phyloP scores from a whole-genome alignment of 2,113 vertebrate species.

The Myotis brandtii region DNA sequence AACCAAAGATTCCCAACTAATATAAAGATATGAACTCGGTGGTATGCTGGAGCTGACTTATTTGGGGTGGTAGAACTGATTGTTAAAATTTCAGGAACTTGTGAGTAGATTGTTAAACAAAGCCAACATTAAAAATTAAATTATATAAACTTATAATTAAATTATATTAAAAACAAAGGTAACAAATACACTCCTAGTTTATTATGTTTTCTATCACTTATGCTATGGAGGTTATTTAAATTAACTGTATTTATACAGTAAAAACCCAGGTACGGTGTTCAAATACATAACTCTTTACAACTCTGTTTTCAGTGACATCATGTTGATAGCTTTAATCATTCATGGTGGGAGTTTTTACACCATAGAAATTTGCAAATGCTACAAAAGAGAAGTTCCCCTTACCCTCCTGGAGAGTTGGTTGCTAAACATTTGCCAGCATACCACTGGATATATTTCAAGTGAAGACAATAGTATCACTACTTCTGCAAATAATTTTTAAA shows the following conservation, averaged over 20 bases:
- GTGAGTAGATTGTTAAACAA: background rate
- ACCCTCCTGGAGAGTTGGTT: background rate
- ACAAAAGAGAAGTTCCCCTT: background rate
- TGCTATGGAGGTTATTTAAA: background rate
- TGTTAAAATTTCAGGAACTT: conserved; percentile 39
- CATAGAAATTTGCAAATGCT: background rate
- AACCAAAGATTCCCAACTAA: conserved; percentile 14
- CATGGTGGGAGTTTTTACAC: background rate
- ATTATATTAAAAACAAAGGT: background rate
- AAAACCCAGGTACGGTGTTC: background rate
- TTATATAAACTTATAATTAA: background rate
- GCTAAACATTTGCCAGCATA: background rate
- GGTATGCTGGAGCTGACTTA: background rate
- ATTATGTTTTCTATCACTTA: conserved; percentile 19
- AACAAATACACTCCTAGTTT: background rate
- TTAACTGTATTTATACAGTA: background rate
- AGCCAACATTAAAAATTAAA: conserved; percentile 54
- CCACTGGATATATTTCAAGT: background rate
- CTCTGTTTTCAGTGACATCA: background rate
- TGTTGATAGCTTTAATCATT: background rate
- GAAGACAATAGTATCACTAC: background rate
- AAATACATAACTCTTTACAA: background rate
- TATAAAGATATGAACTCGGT: background rate
- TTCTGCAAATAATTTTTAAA: background rate
- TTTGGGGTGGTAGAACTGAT: background rate